A percentile compares a stretch with the other conserved stretches of the same genome.
Conservation (phyloP, 2,888 invertebrate genomes). For the Syrphus vitripennis region DNA sequence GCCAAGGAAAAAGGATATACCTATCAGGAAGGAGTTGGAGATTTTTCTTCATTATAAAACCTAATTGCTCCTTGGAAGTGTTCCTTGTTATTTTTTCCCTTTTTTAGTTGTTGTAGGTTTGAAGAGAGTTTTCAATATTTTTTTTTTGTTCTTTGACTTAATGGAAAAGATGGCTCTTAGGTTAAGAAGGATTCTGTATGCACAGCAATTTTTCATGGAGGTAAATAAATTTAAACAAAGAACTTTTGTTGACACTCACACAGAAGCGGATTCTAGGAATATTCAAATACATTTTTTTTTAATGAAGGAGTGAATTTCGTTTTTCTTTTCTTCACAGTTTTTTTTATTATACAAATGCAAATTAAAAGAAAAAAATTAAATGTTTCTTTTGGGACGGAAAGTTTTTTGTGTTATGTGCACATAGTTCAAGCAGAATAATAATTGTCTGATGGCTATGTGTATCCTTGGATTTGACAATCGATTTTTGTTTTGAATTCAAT, state of each 20-base stretch:
- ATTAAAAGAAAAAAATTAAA: slow-evolving; percentile 17
- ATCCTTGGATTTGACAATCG: not conserved
- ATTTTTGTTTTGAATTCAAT: not conserved
- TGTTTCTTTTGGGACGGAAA: not conserved
- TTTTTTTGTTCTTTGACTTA: slow-evolving; percentile 27
- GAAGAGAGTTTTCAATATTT: slow-evolving; percentile 1
- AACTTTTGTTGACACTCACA: slow-evolving; percentile 39
- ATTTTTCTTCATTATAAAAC: slow-evolving; percentile 37
- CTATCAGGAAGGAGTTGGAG: slow-evolving; percentile 19
- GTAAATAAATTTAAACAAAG: slow-evolving; percentile 35
- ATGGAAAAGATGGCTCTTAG: slow-evolving; percentile 14
- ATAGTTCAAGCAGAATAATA: not conserved
- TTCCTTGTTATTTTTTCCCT: slow-evolving; percentile 12
- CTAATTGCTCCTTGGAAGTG: slow-evolving; percentile 58
- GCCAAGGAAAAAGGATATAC: slow-evolving; percentile 21
- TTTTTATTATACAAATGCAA: slow-evolving; percentile 22
- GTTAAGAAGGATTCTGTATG: slow-evolving; percentile 17
- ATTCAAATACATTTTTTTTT: slow-evolving; percentile 38
- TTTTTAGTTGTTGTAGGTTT: not conserved
- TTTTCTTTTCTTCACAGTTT: not conserved
- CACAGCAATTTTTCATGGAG: slow-evolving; percentile 4
- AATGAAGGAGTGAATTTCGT: slow-evolving; percentile 37
- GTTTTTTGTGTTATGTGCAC: no score
- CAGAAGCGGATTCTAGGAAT: slow-evolving; percentile 29
- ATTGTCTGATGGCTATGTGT: not conserved